Evolutionary conservation across 2,113 vertebrate genomes (phyloP).

Genomic region (Rhinolophus ferrumequinum): DNA sequence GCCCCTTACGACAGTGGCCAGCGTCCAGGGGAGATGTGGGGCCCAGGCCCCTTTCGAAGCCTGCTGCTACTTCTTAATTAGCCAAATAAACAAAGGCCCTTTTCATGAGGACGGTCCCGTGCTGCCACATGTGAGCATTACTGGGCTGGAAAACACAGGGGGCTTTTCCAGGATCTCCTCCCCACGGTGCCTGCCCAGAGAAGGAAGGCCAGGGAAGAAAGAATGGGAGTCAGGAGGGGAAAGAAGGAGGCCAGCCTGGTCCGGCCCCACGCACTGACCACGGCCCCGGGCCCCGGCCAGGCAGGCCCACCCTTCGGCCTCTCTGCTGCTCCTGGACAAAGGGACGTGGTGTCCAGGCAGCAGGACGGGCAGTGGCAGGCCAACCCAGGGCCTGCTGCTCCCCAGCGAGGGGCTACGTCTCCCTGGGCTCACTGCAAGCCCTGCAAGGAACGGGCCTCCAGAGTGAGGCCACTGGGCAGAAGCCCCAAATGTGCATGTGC

Average conservation of each 20-base stretch:
- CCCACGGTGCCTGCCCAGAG: neutral
- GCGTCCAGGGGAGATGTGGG: neutral
- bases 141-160: conserved; percentile 61
- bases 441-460: neutral
- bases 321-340: rapidly evolving
- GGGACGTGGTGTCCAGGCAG: rapidly evolving
- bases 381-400: rapidly evolving
- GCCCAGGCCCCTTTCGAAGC: neutral
- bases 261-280: rapidly evolving
- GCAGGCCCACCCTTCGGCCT: rapidly evolving
- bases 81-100: conserved; percentile 59
- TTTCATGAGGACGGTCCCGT: conserved; percentile 48
- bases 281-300: rapidly evolving
- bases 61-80: conserved; percentile 70
- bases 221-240: neutral
- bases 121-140: conserved; percentile 53
- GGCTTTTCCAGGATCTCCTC: conserved; percentile 36
- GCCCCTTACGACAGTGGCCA: neutral
- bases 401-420: rapidly evolving
- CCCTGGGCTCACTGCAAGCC: neutral
- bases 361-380: neutral
- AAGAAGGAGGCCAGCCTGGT: rapidly evolving
- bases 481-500: neutral
- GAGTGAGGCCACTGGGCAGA: neutral
- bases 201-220: rapidly evolving